phyloP scores from a whole-genome alignment of 2,113 vertebrate genomes.

The Deroptyus accipitrinus region DNA sequence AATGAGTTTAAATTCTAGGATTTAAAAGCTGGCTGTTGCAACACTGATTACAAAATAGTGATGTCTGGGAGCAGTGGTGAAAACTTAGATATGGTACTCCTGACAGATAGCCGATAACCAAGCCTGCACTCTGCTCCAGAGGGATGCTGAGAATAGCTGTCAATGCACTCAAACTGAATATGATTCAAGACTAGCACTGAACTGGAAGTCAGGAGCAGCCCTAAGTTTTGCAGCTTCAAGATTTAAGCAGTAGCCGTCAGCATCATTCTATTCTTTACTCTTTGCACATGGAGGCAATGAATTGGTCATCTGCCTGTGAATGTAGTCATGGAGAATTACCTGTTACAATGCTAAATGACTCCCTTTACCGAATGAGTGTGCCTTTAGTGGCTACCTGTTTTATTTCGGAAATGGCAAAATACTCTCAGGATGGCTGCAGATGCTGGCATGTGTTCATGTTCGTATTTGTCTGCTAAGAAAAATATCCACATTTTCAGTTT shows the following conservation, averaged over 20 bases:
- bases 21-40: not conserved
- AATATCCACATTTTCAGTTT: fast-evolving
- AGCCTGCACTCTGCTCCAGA: not conserved
- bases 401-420: not conserved
- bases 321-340: not conserved
- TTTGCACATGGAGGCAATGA: fast-evolving
- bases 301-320: not conserved
- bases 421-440: not conserved
- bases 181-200: not conserved
- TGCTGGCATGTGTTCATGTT: not conserved
- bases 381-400: not conserved
- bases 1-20: not conserved
- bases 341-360: not conserved
- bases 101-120: not conserved
- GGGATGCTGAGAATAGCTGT: not conserved
- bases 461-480: not conserved
- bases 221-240: not conserved
- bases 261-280: not conserved
- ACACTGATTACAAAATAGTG: not conserved
- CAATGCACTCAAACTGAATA: not conserved
- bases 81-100: not conserved
- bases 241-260: no score
- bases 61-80: not conserved
- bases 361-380: not conserved
- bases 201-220: not conserved